Conservation (phyloP, 2,797 vertebrate species). For the Falco peregrinus region DNA sequence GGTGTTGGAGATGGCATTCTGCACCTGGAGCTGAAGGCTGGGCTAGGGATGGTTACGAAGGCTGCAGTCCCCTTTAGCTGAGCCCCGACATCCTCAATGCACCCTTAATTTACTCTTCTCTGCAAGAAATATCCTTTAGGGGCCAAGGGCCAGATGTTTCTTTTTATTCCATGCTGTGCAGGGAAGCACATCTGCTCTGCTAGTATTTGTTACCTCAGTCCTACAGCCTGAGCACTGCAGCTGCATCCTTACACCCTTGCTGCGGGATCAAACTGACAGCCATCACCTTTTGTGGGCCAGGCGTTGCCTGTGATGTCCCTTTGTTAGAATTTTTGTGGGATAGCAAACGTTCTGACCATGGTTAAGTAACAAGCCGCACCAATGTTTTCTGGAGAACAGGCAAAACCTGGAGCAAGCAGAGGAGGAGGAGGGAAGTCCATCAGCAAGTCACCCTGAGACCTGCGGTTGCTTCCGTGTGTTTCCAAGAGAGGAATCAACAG, state of each 20-base stretch:
- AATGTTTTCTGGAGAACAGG: background rate
- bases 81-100: conserved; percentile 6
- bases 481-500: background rate
- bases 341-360: background rate
- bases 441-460: background rate
- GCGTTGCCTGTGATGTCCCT: background rate
- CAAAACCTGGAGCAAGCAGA: background rate
- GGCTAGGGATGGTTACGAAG: background rate
- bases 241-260: background rate
- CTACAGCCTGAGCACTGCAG: background rate
- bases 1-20: conserved; percentile 7
- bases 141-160: conserved; percentile 62
- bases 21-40: background rate
- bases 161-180: conserved; percentile 32
- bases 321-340: background rate
- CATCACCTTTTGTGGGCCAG: background rate
- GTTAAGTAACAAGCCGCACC: background rate
- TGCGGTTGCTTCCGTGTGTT: background rate
- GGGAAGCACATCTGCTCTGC: conserved; percentile 39
- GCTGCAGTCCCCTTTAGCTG: conserved; percentile 26
- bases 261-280: background rate
- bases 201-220: conserved; percentile 36
- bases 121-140: conserved; percentile 37
- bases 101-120: conserved; percentile 46
- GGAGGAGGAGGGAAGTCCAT: background rate